Conservation (phyloP, 2,797 vertebrate genomes). For the Anableps anableps region DNA sequence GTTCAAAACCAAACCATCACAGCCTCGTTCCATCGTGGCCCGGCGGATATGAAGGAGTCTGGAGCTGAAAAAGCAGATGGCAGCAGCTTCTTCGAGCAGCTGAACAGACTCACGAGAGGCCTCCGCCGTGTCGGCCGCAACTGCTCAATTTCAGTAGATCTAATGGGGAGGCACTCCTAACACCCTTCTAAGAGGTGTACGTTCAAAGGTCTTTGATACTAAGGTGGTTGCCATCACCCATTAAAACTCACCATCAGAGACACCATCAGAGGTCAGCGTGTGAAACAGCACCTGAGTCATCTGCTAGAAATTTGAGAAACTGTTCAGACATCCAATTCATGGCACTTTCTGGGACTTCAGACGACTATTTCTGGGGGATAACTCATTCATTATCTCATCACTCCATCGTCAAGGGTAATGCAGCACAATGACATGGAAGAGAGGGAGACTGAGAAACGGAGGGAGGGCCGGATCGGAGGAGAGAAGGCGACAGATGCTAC, state of each 20-base stretch:
- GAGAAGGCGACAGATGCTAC: constrained; percentile 82
- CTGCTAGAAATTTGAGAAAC: not conserved
- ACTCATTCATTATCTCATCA: constrained; percentile 68
- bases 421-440: constrained; percentile 59
- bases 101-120: constrained; percentile 59
- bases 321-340: not conserved
- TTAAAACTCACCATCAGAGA: too few species aligned
- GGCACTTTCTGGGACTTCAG: not conserved
- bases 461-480: constrained; percentile 64
- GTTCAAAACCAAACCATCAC: constrained; percentile 63
- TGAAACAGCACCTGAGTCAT: not conserved
- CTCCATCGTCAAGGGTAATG: constrained; percentile 48
- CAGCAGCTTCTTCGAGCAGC: constrained; percentile 47
- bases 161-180: constrained; percentile 11
- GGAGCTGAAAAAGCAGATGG: constrained; percentile 70
- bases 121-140: constrained; percentile 54
- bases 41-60: constrained; percentile 63
- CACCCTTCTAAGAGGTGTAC: constrained; percentile 22
- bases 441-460: constrained; percentile 57
- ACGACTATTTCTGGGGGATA: constrained; percentile 39
- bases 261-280: not conserved
- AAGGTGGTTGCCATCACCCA: not conserved
- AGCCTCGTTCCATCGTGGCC: constrained; percentile 62
- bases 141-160: constrained; percentile 48
- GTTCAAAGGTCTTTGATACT: not conserved